These are phyloP conservation scores for Rhinogobio ventralis DNA, from an alignment of 2,797 vertebrate species.

Conservation along the genomic window DNA sequence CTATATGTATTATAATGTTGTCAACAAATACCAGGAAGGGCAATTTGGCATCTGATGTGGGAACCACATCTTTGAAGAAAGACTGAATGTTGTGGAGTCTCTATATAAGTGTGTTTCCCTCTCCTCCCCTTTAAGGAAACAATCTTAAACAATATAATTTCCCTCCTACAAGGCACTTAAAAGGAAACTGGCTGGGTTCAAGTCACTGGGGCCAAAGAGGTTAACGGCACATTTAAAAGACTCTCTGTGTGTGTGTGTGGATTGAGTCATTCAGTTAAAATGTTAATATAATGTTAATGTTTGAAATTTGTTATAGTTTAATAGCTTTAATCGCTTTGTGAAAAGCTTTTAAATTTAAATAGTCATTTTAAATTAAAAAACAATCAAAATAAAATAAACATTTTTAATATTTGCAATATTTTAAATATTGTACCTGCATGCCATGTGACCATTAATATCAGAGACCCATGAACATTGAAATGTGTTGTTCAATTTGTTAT, in stretches of 20 bases:
- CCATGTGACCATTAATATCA: background rate
- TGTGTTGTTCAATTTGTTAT: background rate
- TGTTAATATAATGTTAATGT: background rate
- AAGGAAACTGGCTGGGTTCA: constrained; percentile 53
- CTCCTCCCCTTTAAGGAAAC: constrained; percentile 61
- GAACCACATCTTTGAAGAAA: constrained; percentile 40
- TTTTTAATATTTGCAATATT: too few relatives aligned
- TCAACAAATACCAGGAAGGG: background rate
- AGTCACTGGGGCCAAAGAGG: constrained; percentile 50
- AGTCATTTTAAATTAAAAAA: too few relatives aligned
- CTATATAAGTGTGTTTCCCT: constrained; percentile 27
- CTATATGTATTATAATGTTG: background rate
- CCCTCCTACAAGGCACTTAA: constrained; percentile 64
- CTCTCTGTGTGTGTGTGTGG: background rate
- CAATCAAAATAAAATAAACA: too few relatives aligned
- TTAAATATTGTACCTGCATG: background rate
- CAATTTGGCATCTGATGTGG: constrained; percentile 36
- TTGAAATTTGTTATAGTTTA: background rate
- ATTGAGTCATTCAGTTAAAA: background rate
- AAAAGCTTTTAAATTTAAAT: too few relatives aligned
- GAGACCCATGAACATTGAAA: background rate
- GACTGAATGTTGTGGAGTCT: constrained; percentile 41
- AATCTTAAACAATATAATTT: constrained; percentile 70
- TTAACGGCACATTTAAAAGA: constrained; percentile 42
- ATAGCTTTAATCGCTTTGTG: too few relatives aligned